Percentiles rank a stretch among this genome's conserved stretches.
Conservation (phyloP, 2,113 vertebrate genomes). For the Melospiza melodia region DNA sequence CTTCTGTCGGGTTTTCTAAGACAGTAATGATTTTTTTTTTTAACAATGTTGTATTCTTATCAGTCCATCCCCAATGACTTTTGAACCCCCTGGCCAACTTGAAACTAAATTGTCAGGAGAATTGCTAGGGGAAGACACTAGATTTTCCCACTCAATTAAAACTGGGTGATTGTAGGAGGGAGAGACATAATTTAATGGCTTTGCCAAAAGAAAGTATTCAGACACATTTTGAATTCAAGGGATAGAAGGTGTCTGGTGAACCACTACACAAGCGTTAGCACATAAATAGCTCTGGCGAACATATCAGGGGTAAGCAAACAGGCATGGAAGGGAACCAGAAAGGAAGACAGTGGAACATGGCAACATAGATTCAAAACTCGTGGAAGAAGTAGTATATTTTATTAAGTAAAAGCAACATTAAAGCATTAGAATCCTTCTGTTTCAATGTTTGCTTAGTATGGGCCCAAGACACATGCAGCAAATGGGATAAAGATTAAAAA, state of each 20-base stretch:
- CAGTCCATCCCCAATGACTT: background rate
- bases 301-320: background rate
- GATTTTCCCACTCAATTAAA: background rate
- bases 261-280: background rate
- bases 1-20: background rate
- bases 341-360: background rate
- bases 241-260: background rate
- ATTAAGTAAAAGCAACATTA: background rate
- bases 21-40: background rate
- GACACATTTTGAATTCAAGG: background rate
- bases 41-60: background rate
- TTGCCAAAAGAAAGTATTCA: background rate
- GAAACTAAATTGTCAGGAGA: background rate
- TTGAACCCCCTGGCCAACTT: background rate
- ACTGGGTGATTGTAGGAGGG: background rate
- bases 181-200: background rate
- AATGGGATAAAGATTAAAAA: background rate
- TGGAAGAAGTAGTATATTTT: background rate
- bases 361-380: background rate
- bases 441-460: background rate
- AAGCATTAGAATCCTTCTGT: background rate
- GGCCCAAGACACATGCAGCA: background rate
- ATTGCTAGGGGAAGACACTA: background rate
- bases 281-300: background rate
- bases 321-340: background rate